Percentiles rank a stretch among this genome's conserved stretches.
phyloP scores from a whole-genome alignment of 2,888 invertebrate species.

The Pecten maximus region DNA sequence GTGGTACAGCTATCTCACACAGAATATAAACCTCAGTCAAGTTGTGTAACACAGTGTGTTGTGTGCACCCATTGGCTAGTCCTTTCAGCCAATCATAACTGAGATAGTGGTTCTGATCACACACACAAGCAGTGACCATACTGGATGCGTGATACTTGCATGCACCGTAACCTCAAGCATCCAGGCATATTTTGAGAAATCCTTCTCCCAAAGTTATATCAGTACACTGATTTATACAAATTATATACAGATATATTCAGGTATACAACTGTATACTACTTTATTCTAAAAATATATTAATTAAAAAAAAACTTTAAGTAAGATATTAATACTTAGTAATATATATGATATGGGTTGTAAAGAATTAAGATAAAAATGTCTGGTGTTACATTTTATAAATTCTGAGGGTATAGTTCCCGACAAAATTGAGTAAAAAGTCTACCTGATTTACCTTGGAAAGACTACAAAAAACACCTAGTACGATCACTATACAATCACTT shows the following conservation, averaged over 20 bases:
- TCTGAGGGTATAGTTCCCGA: background rate
- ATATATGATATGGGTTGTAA: background rate
- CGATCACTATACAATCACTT: conserved; percentile 9
- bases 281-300: background rate
- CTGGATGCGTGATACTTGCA: background rate
- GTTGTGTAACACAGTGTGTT: background rate
- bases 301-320: background rate
- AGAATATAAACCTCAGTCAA: background rate
- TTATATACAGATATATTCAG: background rate
- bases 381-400: background rate
- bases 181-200: background rate
- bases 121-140: background rate
- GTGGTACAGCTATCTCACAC: background rate
- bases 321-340: background rate
- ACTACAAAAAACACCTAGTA: background rate
- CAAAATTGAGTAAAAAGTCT: background rate
- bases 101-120: background rate
- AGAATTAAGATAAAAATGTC: background rate
- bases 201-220: background rate
- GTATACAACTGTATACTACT: background rate
- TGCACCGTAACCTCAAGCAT: background rate
- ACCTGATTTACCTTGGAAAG: background rate
- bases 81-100: background rate
- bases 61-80: background rate
- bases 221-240: background rate